Evolutionary conservation across 2,113 vertebrate species (phyloP).

Genomic region (Perca fluviatilis): DNA sequence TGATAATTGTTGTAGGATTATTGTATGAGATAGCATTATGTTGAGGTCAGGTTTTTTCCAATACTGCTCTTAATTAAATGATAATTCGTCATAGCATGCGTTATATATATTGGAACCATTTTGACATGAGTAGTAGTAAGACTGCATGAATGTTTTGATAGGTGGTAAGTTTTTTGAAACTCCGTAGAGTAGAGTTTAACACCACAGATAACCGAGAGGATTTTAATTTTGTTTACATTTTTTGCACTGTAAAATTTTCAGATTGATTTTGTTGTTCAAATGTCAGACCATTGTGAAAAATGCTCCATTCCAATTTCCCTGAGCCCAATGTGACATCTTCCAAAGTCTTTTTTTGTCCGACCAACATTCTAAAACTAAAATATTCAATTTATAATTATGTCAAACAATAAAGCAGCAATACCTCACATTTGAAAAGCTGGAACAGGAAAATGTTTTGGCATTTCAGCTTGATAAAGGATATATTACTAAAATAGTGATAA

Average conservation of each 20-base stretch:
- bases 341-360: too few species aligned
- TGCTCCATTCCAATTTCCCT: too few species aligned
- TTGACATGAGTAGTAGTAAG: neutral
- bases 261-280: too few species aligned
- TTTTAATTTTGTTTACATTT: neutral
- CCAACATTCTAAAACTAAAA: too few species aligned
- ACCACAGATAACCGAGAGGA: neutral
- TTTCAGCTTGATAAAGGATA: neutral
- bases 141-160: neutral
- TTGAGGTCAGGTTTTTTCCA: neutral
- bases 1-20: neutral
- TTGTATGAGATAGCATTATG: neutral
- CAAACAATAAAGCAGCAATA: too few species aligned
- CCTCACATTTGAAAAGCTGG: neutral
- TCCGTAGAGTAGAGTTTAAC: neutral
- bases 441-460: neutral
- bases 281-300: too few species aligned
- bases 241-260: neutral
- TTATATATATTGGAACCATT: neutral
- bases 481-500: neutral
- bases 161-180: neutral
- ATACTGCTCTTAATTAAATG: neutral
- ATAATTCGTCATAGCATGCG: neutral
- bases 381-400: too few species aligned
- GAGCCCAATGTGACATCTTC: too few species aligned